Conservation (phyloP, 1,140 invertebrate species). For the Bradysia coprophila region DNA sequence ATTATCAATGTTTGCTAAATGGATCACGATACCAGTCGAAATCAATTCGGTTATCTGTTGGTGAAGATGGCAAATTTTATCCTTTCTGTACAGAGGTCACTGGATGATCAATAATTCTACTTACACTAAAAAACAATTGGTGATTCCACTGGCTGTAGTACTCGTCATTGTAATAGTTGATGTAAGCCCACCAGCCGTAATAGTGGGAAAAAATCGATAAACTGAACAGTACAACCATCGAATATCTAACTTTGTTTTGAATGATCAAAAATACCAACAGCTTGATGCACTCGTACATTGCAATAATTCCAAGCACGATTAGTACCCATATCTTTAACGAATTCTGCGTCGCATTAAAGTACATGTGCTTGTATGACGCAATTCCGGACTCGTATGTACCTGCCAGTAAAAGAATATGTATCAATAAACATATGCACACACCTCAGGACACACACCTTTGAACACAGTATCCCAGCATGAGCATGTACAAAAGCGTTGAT, state of each 20-base stretch:
- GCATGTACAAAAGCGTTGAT: constrained; percentile 48
- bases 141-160: constrained; percentile 60
- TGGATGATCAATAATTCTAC: constrained; percentile 5
- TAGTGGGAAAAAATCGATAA: constrained; percentile 62
- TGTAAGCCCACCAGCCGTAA: constrained; percentile 68
- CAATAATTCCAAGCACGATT: constrained; percentile 42
- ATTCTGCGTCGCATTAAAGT: constrained; percentile 61
- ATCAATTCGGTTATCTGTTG: constrained; percentile 44
- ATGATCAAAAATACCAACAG: constrained; percentile 36
- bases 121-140: constrained; percentile 51
- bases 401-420: constrained; percentile 18
- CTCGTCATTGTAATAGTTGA: constrained; percentile 73
- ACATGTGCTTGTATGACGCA: constrained; percentile 61
- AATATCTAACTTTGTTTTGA: constrained; percentile 32
- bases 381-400: constrained; percentile 57
- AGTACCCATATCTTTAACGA: constrained; percentile 60
- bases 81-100: too few species aligned
- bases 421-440: not conserved
- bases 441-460: constrained; percentile 33
- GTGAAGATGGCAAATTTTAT: constrained; percentile 12
- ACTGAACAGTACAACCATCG: constrained; percentile 52
- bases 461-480: constrained; percentile 68
- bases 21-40: constrained; percentile 42
- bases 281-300: constrained; percentile 51
- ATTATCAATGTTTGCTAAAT: constrained; percentile 35